phyloP scores from a whole-genome alignment of 1,140 invertebrate species.

The Matsumurasca onukii region DNA sequence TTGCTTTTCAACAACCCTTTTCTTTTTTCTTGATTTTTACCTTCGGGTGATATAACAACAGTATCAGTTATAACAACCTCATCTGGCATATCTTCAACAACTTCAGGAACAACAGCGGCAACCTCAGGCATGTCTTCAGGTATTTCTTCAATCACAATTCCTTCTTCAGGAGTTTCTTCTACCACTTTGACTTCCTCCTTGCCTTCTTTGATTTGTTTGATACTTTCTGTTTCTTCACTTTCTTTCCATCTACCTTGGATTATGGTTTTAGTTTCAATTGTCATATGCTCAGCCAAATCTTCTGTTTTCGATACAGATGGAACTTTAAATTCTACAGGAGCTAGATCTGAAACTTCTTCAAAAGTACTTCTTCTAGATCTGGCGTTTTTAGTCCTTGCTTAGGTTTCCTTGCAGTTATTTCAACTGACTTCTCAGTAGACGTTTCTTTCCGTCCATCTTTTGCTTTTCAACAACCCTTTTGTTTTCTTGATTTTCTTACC shows the following conservation, averaged over 20 bases:
- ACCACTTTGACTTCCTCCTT: conserved; percentile 42
- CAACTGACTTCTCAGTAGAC: conserved; percentile 43
- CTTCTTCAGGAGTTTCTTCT: conserved; percentile 33
- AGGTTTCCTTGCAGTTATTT: conserved; percentile 47
- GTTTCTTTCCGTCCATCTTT: conserved; percentile 40
- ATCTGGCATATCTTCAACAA: conserved; percentile 38
- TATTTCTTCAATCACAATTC: conserved; percentile 29
- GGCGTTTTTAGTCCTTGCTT: conserved; percentile 42
- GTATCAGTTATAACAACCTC: conserved; percentile 50
- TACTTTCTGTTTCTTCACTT: conserved; percentile 43
- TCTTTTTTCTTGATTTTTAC: conserved; percentile 31
- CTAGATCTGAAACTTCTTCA: conserved; percentile 40
- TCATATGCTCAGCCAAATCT: conserved; percentile 32
- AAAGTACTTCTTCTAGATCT: not conserved
- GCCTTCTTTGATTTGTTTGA: conserved; percentile 36
- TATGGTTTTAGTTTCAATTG: conserved; percentile 38
- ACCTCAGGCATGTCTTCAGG: conserved; percentile 34
- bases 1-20: conserved; percentile 33
- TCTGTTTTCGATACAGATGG: not conserved
- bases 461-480: conserved; percentile 43
- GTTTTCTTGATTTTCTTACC: conserved; percentile 37
- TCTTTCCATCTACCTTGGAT: conserved; percentile 27
- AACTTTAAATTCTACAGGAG: conserved; percentile 42
- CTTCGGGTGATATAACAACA: conserved; percentile 39
- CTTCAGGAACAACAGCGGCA: conserved; percentile 31